phyloP scores from a whole-genome alignment of 2,888 invertebrate genomes.

The Notodonta dromedarius region DNA sequence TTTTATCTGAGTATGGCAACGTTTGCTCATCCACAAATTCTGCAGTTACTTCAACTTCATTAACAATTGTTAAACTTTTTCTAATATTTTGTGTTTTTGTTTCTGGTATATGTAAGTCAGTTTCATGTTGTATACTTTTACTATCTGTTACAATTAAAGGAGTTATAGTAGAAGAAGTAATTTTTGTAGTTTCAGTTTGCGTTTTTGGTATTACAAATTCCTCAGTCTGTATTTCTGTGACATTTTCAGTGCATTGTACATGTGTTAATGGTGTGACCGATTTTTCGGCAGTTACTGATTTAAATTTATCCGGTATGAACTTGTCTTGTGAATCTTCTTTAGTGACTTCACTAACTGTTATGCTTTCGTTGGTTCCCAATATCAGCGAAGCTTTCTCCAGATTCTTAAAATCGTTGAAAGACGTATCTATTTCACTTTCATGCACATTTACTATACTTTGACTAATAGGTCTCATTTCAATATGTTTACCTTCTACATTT shows the following conservation, averaged over 20 bases:
- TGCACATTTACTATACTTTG: slow-evolving; percentile 58
- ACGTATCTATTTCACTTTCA: slow-evolving; percentile 56
- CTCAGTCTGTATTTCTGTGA: slow-evolving; percentile 54
- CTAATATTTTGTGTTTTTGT: slow-evolving; percentile 57
- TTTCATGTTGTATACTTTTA: slow-evolving; percentile 67
- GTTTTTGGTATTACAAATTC: slow-evolving; percentile 52
- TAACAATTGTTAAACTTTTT: slow-evolving; percentile 57
- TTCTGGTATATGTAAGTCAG: slow-evolving; percentile 54
- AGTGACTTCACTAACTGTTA: slow-evolving; percentile 65
- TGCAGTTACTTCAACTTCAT: slow-evolving; percentile 62
- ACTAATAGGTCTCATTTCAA: slow-evolving; percentile 53
- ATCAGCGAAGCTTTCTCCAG: slow-evolving; percentile 54
- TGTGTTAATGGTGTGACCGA: slow-evolving; percentile 62
- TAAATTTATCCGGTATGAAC: slow-evolving; percentile 47
- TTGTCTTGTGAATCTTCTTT: slow-evolving; percentile 59
- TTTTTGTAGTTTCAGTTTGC: slow-evolving; percentile 51
- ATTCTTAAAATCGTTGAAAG: slow-evolving; percentile 39
- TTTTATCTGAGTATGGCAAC: slow-evolving; percentile 47
- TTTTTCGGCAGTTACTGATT: slow-evolving; percentile 57
- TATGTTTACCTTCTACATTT: slow-evolving; percentile 41
- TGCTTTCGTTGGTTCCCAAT: slow-evolving; percentile 56
- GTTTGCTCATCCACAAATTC: slow-evolving; percentile 66
- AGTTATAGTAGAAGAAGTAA: slow-evolving; percentile 60
- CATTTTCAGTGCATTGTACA: slow-evolving; percentile 69
- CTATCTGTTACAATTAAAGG: slow-evolving; percentile 70